Evolutionary conservation across 1,140 invertebrate genomes (phyloP).

Genomic region (Drosophila repleta): DNA sequence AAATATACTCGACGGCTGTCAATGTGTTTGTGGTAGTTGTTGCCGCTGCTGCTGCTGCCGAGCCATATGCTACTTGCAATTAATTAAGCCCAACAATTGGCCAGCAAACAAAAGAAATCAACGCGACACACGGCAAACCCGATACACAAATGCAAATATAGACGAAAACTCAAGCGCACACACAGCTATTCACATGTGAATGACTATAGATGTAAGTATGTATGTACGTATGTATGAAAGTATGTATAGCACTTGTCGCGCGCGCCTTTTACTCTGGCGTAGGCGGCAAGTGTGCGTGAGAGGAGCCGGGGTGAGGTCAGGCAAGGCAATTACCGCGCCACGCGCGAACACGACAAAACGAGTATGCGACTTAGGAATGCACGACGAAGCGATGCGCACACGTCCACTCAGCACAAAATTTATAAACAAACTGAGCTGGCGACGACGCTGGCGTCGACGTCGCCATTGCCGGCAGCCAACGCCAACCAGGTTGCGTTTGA

Average conservation of each 20-base stretch:
- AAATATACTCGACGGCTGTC: constrained; percentile 48
- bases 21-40: constrained; percentile 25
- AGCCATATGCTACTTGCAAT: constrained; percentile 69
- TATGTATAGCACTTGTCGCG: constrained; percentile 32
- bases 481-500: constrained; percentile 55
- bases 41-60: constrained; percentile 38
- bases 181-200: constrained; percentile 1
- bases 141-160: constrained; percentile 41
- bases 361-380: constrained; percentile 17
- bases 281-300: constrained; percentile 24
- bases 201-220: background rate
- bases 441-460: constrained; percentile 21
- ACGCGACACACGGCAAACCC: constrained; percentile 49
- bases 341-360: constrained; percentile 24
- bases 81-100: constrained; percentile 74
- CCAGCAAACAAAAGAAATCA: constrained; percentile 72
- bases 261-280: constrained; percentile 20
- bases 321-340: constrained; percentile 33
- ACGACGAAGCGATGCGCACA: constrained; percentile 32
- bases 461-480: constrained; percentile 57
- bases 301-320: background rate
- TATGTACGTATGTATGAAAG: background rate
- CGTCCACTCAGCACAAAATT: constrained; percentile 62
- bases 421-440: constrained; percentile 65
- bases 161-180: constrained; percentile 34